These are phyloP conservation scores for Syngnathus acus DNA, from an alignment of 2,797 vertebrate species.

Conservation along the genomic window DNA sequence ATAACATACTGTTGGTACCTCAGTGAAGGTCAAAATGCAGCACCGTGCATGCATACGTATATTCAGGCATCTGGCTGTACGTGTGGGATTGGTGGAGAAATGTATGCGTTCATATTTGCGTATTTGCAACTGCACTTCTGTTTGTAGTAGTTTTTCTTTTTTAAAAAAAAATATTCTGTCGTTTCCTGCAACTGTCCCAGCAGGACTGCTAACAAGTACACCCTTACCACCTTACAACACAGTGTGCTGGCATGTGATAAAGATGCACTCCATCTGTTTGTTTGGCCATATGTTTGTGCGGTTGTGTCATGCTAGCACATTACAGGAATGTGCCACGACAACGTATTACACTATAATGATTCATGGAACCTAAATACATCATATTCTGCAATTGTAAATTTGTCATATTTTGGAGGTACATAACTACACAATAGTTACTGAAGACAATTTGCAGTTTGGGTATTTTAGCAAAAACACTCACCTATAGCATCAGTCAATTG, in stretches of 20 bases:
- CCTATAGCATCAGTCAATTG: neutral
- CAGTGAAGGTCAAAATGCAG: slow-evolving; percentile 15
- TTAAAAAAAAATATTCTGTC: neutral
- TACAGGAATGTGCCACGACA: neutral
- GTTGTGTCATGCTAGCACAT: neutral
- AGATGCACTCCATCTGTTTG: neutral
- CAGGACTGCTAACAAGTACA: slow-evolving; percentile 9
- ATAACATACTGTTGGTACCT: slow-evolving; percentile 11
- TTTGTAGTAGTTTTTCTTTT: neutral
- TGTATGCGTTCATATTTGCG: neutral
- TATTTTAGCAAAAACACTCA: too few species aligned
- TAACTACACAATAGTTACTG: too few species aligned
- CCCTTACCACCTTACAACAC: slow-evolving; percentile 11
- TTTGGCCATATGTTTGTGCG: neutral
- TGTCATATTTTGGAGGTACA: too few species aligned
- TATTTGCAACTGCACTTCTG: neutral
- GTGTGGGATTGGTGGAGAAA: neutral
- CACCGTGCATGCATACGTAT: slow-evolving; percentile 22
- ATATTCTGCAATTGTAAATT: neutral
- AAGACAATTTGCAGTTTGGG: too few species aligned
- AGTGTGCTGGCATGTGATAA: slow-evolving; percentile 12
- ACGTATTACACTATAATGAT: neutral
- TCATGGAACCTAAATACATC: neutral
- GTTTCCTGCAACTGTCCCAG: slow-evolving; percentile 15
- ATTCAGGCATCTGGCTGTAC: slow-evolving; percentile 17